A percentile compares a stretch with the other conserved stretches of the same genome.
These are phyloP conservation scores for Drosophila paulistorum DNA, from an alignment of 1,140 invertebrate species.

Conservation along the genomic window DNA sequence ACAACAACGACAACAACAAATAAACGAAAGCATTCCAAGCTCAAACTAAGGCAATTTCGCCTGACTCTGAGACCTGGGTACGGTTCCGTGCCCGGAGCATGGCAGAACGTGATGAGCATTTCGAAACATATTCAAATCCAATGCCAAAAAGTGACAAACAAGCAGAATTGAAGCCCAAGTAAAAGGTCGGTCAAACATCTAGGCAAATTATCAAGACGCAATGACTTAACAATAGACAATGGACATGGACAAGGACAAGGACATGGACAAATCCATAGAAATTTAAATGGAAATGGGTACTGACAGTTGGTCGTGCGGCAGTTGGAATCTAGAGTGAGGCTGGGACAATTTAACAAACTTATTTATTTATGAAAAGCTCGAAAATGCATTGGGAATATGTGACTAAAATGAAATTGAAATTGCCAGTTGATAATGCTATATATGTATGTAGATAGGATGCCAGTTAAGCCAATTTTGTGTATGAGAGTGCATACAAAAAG, in stretches of 20 bases:
- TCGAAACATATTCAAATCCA: conserved; percentile 65
- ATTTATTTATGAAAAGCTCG: conserved; percentile 70
- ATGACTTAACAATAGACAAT: conserved; percentile 29
- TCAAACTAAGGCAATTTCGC: conserved; percentile 39
- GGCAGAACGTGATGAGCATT: conserved; percentile 62
- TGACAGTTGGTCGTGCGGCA: not conserved
- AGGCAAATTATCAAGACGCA: conserved; percentile 28
- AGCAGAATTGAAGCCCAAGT: conserved; percentile 26
- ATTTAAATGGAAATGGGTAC: conserved; percentile 5
- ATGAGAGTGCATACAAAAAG: not conserved
- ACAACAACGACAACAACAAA: conserved; percentile 7
- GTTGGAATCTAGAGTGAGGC: conserved; percentile 15
- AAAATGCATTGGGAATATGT: conserved; percentile 64
- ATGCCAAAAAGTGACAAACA: conserved; percentile 62
- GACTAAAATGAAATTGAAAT: conserved; percentile 68
- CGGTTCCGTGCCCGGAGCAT: conserved; percentile 3
- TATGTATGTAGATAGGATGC: not conserved
- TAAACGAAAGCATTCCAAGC: conserved; percentile 16
- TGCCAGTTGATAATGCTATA: conserved; percentile 26
- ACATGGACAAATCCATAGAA: not conserved
- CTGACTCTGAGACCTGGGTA: not conserved
- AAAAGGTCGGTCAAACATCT: conserved; percentile 13
- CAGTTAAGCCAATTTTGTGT: conserved; percentile 48
- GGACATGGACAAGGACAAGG: conserved; percentile 15
- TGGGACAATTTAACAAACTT: conserved; percentile 71